A percentile compares a stretch with the other conserved stretches of the same genome.
These are phyloP conservation scores for Hyposoter didymator DNA, from an alignment of 2,888 invertebrate species.

Conservation along the genomic window DNA sequence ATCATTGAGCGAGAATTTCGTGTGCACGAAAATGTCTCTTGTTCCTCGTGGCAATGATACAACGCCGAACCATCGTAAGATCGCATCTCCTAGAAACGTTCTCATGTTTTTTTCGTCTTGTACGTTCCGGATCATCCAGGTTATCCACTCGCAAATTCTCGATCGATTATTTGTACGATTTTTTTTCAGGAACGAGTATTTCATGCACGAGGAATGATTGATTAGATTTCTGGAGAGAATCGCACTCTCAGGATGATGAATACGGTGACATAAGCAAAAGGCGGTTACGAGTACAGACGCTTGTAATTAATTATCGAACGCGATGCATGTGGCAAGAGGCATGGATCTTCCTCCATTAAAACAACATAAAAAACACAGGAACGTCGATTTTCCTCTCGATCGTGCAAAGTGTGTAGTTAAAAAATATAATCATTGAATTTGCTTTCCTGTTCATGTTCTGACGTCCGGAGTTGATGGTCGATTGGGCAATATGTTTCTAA, in stretches of 20 bases:
- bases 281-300: background rate
- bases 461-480: slow-evolving; percentile 68
- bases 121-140: background rate
- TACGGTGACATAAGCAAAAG: background rate
- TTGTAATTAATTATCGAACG: slow-evolving; percentile 7
- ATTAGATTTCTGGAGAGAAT: background rate
- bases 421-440: background rate
- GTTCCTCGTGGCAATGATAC: background rate
- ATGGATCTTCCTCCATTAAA: slow-evolving; percentile 1
- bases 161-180: background rate
- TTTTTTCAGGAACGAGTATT: background rate
- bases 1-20: background rate
- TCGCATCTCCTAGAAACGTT: background rate
- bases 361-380: background rate
- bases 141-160: background rate
- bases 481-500: slow-evolving; percentile 62
- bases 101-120: background rate
- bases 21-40: background rate
- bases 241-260: background rate
- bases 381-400: background rate
- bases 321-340: background rate
- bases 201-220: background rate
- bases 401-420: background rate
- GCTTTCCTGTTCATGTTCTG: background rate
- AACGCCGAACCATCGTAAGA: background rate